Evolutionary conservation across 2,797 vertebrate species (phyloP), one percentile per base, ranked within the genome.

Genomic region (Apogon talboti): DNA sequence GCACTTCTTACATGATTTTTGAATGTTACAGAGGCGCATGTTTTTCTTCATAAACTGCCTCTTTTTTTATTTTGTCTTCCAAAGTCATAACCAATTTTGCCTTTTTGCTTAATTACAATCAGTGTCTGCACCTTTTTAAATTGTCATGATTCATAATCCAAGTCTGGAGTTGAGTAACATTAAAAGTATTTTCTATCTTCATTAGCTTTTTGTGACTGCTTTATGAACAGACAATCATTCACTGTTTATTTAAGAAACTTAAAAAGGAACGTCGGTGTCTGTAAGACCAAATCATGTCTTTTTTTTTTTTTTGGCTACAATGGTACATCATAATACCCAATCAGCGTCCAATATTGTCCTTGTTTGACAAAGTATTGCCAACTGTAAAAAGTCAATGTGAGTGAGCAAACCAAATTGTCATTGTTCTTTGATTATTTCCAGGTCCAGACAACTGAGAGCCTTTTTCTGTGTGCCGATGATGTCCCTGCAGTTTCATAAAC

Each of bases 31-130:
- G 78, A 87, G 78, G 74, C 79, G 64, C 77, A 68, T 57, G 68
- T 78, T 83, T 69, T 79, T 59, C 44, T 76, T 79, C 79, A 28
- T 28, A 69, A 78, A 83, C 55, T 52, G 67, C 77, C 51, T 82
- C 76, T 71, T 73, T 81, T 81, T 21, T 68, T 30, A 55, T 73
- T 69, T 78, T 67, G 43, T 79, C 65, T 74, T 83, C 69, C 64
- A 63, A 74, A 86, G 66, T 85, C 55, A 73, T 80, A 56, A 81
- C 83, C 79, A 77, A 61, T 81, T 81, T 74, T 69, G 50, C 69
- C 52, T 73, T 82, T 82, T 87, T 80, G 73, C 83, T 83, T 82
- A 71, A 82, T 75, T 89, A 82, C 87, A 92, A 89, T 91, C 90
- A 90, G 75, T 82, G 47, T 84, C 59, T 71, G 73, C 83, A 87